Evolutionary conservation across 2,888 invertebrate genomes (phyloP).

Genomic region (Autographa gamma): DNA sequence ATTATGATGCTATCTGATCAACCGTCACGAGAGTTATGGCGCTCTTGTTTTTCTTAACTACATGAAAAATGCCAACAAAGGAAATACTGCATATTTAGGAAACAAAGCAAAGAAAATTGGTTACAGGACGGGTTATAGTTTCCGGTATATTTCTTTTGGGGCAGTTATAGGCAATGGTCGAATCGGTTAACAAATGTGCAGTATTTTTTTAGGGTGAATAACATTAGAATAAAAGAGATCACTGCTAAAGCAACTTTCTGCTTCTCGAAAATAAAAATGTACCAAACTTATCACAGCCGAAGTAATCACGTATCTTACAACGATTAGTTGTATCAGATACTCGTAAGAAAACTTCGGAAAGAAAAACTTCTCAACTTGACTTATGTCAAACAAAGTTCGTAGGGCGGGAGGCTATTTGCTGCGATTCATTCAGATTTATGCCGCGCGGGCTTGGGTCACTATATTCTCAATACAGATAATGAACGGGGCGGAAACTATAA

Average conservation of each 20-base stretch:
- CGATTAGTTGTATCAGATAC: constrained; percentile 60
- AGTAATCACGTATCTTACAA: constrained; percentile 56
- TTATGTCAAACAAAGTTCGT: constrained; percentile 72
- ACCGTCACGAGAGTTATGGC: constrained; percentile 87
- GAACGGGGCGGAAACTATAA: constrained; percentile 89
- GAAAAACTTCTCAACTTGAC: constrained; percentile 69
- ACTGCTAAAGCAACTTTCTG: constrained; percentile 16
- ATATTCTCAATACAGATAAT: constrained; percentile 84
- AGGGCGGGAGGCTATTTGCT: constrained; percentile 75
- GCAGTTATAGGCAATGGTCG: constrained; percentile 60
- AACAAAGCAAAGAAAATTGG: constrained; percentile 73
- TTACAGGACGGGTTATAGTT: constrained; percentile 81
- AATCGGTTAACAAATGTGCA: constrained; percentile 51
- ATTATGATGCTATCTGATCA: constrained; percentile 87
- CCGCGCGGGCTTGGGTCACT: constrained; percentile 70
- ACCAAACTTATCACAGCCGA: constrained; percentile 35
- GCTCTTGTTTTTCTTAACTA: constrained; percentile 87
- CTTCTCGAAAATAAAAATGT: not conserved
- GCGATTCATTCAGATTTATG: constrained; percentile 88
- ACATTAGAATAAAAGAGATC: constrained; percentile 45
- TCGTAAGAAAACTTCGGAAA: constrained; percentile 59
- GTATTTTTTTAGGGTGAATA: constrained; percentile 51
- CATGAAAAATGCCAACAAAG: constrained; percentile 80
- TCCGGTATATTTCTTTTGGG: constrained; percentile 81
- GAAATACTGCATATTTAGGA: constrained; percentile 78